Evolutionary conservation across 1,140 invertebrate species (phyloP), one percentile per base, ranked within the genome.

Genomic region (Nephotettix cincticeps): DNA sequence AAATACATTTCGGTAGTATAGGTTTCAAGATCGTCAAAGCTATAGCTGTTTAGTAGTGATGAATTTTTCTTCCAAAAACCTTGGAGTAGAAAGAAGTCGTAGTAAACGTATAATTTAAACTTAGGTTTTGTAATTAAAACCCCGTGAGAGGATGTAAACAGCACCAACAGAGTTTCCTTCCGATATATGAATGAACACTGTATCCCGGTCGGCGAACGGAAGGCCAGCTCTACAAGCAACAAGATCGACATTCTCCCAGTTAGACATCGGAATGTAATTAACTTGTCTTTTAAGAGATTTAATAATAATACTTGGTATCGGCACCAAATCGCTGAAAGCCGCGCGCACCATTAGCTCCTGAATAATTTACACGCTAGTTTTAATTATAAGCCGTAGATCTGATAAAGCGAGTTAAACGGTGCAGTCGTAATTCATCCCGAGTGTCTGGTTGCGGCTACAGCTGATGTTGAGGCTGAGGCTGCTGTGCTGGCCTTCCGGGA

Each of bases 311-410:
- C 47, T 51, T 51, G 47, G 47, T 51, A 51, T 51, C 47, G 21
- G 47, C 47, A 51, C 47, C 6, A 51, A 51, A 51, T 51, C 47
- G 47, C 47, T 51, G 47, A 51, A 51, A 51, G 47, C 47, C 14
- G 4, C 47, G 47, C 47, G 47, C 47, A 51, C 47, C 47, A 51
- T 51, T 51, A 51, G 47, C 47, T 51, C 47, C 47, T 51, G 47
- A 51, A 51, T 51, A 51, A 51, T 51, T 51, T 51, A 51, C 47
- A 51, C 47, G 47, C 47, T 51, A 51, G 47, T 51, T 51, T 51
- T 51, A 51, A 51, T 51, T 51, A 51, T 51, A 51, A 51, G 6
- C 47, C 14, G 14, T 51, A 21, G 47, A 51, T 51, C 47, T 51
- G 47, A 51, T 51, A 51, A 40, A 21, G 47, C 47, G 47, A 21